Evolutionary conservation across 1,140 invertebrate genomes (phyloP), one percentile per base, ranked within the genome.

Genomic region (Eriocheir sinensis): DNA sequence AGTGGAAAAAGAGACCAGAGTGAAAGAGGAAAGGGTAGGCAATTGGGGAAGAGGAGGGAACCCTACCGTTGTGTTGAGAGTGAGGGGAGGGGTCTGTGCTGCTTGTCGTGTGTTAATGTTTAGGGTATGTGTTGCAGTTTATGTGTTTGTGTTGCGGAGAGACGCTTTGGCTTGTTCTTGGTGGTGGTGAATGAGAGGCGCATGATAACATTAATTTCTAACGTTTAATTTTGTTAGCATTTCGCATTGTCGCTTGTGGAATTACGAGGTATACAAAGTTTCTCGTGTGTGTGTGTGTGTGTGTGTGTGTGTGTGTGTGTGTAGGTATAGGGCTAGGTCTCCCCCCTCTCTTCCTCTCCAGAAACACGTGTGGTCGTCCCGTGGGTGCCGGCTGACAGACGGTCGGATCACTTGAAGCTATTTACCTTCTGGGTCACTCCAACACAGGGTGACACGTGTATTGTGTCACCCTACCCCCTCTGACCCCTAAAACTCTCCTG

Each of bases 381-480:
- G 44, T 80, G 80, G 80, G 91, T 79, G 30, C 83, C 79, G 44
- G 91, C 40, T 92, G 91, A 92, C 91, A 92, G 91, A 44, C 72
- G 40, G 2, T 38, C 32, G 32, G 34, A 83, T 80, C 40, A 92
- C 88, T 12, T 44, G 91, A 36, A 40, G 60, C 40, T 85, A 38
- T 83, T 92, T 83, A 92, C 34, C 91, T 32, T 48, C 79, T 30
- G 60, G 91, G 91, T 92, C 60, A 41, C 79, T 79, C 38, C 60
- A 92, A 92, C 91, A 92, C 80, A 40, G 79, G 53, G 34, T 27
- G 60, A 92, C 91, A 92, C 40, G 91, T 92, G 91, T 92, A 92
- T 92, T 92, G 91, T 92, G 91, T 44, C 34, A 44, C 38, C n/a
- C 91, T 44, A 40, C 21, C 40, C 89, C 41, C 44, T 30, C 3